Conservation (phyloP, 2,113 vertebrate genomes). For the Poeciliopsis turrubarensis region DNA sequence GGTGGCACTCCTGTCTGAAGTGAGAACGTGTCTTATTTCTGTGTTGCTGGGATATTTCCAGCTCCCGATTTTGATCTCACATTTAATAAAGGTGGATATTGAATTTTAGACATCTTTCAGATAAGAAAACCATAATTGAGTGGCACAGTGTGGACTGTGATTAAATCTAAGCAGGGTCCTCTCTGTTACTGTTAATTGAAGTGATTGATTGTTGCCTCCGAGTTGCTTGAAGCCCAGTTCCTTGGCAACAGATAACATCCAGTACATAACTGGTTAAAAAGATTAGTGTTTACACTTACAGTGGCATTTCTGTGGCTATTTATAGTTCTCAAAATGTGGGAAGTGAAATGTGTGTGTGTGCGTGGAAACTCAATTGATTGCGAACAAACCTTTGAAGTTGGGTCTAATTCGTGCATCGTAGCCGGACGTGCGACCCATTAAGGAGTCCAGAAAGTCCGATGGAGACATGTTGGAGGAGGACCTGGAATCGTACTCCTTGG, state of each 20-base stretch:
- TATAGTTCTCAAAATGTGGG: not conserved
- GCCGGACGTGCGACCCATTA: slow-evolving; percentile 97
- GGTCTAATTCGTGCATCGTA: slow-evolving; percentile 98
- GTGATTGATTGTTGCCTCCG: slow-evolving; percentile 48
- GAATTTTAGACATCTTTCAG: not conserved
- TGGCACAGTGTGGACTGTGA: slow-evolving; percentile 7
- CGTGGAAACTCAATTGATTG: not conserved
- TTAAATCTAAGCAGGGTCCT: slow-evolving; percentile 23
- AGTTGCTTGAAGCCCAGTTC: slow-evolving; percentile 15
- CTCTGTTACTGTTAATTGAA: slow-evolving; percentile 32
- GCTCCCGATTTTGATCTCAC: slow-evolving; percentile 6
- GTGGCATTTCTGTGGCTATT: not conserved
- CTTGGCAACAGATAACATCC: slow-evolving; percentile 29
- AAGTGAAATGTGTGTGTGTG: not conserved
- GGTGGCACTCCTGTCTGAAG: slow-evolving; percentile 45
- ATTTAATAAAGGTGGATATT: slow-evolving; percentile 13
- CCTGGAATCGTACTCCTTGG: slow-evolving; percentile 95
- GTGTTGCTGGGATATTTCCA: slow-evolving; percentile 22
- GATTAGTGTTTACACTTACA: not conserved
- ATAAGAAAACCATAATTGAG: slow-evolving; percentile 12
- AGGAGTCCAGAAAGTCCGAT: slow-evolving; percentile 98
- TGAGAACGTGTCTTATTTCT: slow-evolving; percentile 11
- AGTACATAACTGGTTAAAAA: not conserved
- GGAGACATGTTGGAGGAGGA: slow-evolving; percentile 92
- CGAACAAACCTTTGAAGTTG: slow-evolving; percentile 95